Base-by-base conservation (phyloP, 2,888 invertebrate species). In the Drosophila nigricruria region DNA sequence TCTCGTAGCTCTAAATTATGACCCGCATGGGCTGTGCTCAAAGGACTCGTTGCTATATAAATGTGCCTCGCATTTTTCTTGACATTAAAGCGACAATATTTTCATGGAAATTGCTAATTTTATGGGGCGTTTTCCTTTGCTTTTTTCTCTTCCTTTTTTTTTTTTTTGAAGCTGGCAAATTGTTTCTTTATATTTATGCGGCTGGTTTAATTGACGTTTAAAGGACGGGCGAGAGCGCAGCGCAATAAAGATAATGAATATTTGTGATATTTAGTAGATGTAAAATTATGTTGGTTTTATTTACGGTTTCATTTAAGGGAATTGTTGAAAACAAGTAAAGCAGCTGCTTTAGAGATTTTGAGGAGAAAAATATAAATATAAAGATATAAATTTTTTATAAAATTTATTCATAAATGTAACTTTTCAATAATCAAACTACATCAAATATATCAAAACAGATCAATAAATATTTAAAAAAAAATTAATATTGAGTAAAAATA, bases 71-170 rank as follows among this genome's bases (percentile, higher is more conserved):
- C 76, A 85, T 82, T 81, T 77, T 86, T 77, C 87, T 84, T 67
- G 71, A 75, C 83, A 84, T 80, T 80, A 77, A 80, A 80, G 77
- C 71, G 77, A 77, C 77, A 80, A 77, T 80, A 80, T 83, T 83
- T 81, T 86, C 81, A 86, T 81, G 83, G 75, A 86, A 81, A 84
- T 86, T 84, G 77, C 77, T 70, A 63, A 75, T 77, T 84, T 84
- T 81, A 73, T 79, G 79, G 61, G 25, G 57, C 63, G 27, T 58
- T 62, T 63, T 64, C 16, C 53, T n/a, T 8, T n/a, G 20, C 23
- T n/a, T 8, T 27, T 53, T 36, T 45, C 23, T 9, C 30, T 27
- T 38, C 69, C 65, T 34, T 74, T 63, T 34, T 63, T 27, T 38
- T 71, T 67, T 34, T 74, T 63, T 34, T 63, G 30, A 52, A 57